A percentile compares a stretch with the other conserved stretches of the same genome.
phyloP scores from a whole-genome alignment of 2,113 vertebrate genomes.

The Vicugna pacos region DNA sequence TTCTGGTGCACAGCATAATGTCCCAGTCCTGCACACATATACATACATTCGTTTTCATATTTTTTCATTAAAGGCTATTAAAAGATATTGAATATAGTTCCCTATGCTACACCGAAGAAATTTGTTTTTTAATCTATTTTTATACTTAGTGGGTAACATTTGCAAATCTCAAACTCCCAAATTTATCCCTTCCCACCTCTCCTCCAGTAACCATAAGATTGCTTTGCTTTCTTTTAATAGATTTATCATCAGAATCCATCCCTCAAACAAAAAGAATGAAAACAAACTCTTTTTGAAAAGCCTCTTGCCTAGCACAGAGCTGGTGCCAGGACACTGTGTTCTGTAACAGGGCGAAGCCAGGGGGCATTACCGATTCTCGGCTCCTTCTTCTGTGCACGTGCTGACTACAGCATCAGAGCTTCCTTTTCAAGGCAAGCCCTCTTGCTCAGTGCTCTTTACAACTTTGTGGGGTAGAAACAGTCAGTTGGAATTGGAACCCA shows the following conservation, averaged over 20 bases:
- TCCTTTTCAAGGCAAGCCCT: not conserved
- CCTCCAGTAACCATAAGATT: not conserved
- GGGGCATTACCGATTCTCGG: not conserved
- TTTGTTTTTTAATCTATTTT: too few relatives aligned
- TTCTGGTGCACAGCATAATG: too few relatives aligned
- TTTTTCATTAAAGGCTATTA: too few relatives aligned
- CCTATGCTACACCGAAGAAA: too few relatives aligned
- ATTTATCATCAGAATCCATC: not conserved
- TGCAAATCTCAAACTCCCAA: too few relatives aligned
- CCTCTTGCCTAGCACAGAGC: not conserved
- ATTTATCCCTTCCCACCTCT: too few relatives aligned
- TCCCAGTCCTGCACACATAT: too few relatives aligned
- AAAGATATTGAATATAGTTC: too few relatives aligned
- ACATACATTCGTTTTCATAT: too few relatives aligned
- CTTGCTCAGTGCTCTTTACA: not conserved
- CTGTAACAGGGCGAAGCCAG: not conserved
- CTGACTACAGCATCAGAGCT: not conserved
- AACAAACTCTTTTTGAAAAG: not conserved
- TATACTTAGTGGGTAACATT: too few relatives aligned
- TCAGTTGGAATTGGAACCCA: not conserved
- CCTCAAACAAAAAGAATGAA: not conserved
- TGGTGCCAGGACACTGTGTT: not conserved
- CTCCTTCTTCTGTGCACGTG: not conserved
- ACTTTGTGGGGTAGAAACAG: not conserved
- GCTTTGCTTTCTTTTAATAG: constrained; percentile 22